A percentile compares a stretch with the other conserved stretches of the same genome.
Conservation (phyloP, 2,888 invertebrate genomes). For the Leptinotarsa juncta region DNA sequence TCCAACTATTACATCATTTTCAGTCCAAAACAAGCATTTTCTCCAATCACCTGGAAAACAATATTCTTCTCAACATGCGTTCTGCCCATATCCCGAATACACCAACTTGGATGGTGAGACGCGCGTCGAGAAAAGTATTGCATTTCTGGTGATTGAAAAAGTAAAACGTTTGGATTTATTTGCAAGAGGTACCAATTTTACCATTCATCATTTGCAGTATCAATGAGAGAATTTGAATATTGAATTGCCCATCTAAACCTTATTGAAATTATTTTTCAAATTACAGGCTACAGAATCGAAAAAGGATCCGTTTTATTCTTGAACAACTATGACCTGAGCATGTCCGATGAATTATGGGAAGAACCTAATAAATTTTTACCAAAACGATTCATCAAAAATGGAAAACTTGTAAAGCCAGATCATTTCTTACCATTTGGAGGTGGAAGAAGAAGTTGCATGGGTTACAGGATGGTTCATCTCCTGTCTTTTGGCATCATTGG, state of each 20-base stretch:
- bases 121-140: too few relatives aligned
- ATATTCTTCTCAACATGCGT: too few relatives aligned
- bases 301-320: constrained; percentile 75
- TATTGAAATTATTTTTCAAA: constrained; percentile 6
- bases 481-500: constrained; percentile 70
- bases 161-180: too few relatives aligned
- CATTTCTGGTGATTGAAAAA: too few relatives aligned
- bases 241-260: background rate
- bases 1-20: too few relatives aligned
- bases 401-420: constrained; percentile 71
- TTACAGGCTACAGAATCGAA: constrained; percentile 70
- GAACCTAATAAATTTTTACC: constrained; percentile 72
- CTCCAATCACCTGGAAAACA: too few relatives aligned
- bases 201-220: too few relatives aligned
- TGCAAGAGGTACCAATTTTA: too few relatives aligned
- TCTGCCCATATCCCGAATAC: too few relatives aligned
- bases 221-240: too few relatives aligned
- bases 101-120: too few relatives aligned
- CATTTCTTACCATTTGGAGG: constrained; percentile 76
- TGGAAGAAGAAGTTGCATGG: constrained; percentile 76
- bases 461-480: constrained; percentile 75
- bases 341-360: constrained; percentile 73
- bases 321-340: constrained; percentile 76
- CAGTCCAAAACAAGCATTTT: too few relatives aligned
- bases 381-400: constrained; percentile 71